Evolutionary conservation across 2,113 vertebrate genomes (phyloP).

Genomic region (Ibidorhyncha struthersii): DNA sequence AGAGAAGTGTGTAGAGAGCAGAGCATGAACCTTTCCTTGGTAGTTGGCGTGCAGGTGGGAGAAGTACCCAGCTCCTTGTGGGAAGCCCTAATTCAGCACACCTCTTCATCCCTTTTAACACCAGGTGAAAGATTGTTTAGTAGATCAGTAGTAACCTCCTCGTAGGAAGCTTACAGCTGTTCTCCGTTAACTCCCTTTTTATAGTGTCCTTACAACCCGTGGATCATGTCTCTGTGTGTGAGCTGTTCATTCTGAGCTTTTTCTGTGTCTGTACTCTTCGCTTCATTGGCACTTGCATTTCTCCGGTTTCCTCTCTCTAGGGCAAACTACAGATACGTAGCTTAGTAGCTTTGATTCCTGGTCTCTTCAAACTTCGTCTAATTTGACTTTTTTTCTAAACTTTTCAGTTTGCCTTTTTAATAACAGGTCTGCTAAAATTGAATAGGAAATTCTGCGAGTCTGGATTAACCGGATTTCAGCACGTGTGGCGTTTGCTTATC

Average conservation of each 20-base stretch:
- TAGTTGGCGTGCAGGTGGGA: neutral
- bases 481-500: neutral
- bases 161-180: neutral
- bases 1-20: neutral
- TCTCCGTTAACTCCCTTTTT: neutral
- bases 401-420: neutral
- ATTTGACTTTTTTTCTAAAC: neutral
- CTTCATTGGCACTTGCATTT: neutral
- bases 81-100: neutral
- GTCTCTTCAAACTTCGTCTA: neutral
- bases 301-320: neutral
- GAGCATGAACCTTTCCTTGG: neutral
- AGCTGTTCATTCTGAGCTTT: neutral
- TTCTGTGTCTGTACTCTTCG: rapidly evolving
- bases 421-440: neutral
- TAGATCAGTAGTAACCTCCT: neutral
- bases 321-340: neutral
- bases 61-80: rapidly evolving
- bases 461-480: neutral
- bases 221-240: neutral
- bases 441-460: neutral
- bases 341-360: neutral
- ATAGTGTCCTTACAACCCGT: neutral
- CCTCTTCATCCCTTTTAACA: neutral
- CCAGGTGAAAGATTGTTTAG: rapidly evolving